A percentile compares a stretch with the other conserved stretches of the same genome.
Evolutionary conservation across 1,140 invertebrate species (phyloP).

Genomic region (Bombus turneri): DNA sequence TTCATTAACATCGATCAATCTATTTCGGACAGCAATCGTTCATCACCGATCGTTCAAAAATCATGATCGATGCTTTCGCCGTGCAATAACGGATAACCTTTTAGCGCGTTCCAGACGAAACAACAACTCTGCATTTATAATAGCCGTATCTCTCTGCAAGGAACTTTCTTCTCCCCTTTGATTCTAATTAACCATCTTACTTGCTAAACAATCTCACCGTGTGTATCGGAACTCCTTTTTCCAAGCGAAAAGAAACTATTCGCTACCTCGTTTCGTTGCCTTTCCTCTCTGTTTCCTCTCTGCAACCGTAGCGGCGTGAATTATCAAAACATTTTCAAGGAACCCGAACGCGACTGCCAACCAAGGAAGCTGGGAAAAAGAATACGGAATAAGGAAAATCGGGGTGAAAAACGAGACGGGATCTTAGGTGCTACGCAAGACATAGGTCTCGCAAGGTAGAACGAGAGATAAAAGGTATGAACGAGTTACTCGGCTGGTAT

Average conservation of each 20-base stretch:
- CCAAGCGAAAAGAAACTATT: background rate
- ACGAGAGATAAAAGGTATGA: slow-evolving; percentile 71
- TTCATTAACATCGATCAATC: slow-evolving; percentile 1
- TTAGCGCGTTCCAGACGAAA: slow-evolving; percentile 1
- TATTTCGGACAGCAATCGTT: background rate
- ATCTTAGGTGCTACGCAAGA: background rate
- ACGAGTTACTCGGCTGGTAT: slow-evolving; percentile 63
- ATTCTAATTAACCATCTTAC: slow-evolving; percentile 35
- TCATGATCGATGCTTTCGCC: background rate
- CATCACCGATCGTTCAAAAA: slow-evolving; percentile 13
- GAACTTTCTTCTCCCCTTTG: slow-evolving; percentile 15
- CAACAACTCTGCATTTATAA: slow-evolving; percentile 6
- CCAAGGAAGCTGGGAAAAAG: too few relatives aligned
- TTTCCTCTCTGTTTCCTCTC: background rate
- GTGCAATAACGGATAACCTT: background rate
- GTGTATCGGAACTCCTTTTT: background rate
- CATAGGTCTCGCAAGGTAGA: background rate
- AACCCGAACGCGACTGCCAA: background rate
- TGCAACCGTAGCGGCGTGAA: background rate
- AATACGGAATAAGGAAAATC: background rate
- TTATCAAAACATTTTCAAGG: slow-evolving; percentile 1
- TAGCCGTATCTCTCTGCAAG: background rate
- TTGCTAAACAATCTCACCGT: background rate
- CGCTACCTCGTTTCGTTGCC: background rate
- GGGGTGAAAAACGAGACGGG: too few relatives aligned